A percentile compares a stretch with the other conserved stretches of the same genome.
These are phyloP conservation scores for Blennius ocellaris DNA, from an alignment of 2,113 vertebrate species.

Conservation along the genomic window DNA sequence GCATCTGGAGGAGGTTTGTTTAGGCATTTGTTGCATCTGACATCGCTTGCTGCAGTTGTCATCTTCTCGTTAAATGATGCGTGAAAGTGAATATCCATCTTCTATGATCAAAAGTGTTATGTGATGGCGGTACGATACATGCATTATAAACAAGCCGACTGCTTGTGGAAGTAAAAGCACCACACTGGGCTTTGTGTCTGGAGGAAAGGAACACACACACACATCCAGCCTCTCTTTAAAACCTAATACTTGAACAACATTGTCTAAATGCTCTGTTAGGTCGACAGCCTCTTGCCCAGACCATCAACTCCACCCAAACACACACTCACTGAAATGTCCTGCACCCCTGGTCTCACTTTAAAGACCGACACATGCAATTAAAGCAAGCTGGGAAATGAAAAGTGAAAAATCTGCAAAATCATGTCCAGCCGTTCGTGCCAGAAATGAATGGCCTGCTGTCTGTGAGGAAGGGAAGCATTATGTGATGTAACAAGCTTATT, in stretches of 20 bases:
- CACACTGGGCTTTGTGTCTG: constrained; percentile 16
- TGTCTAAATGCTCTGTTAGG: constrained; percentile 25
- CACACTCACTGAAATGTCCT: constrained; percentile 9
- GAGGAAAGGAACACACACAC: neutral
- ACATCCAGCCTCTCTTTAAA: constrained; percentile 21
- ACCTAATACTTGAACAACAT: neutral
- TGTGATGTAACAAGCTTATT: constrained; percentile 71
- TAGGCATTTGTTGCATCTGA: constrained; percentile 65
- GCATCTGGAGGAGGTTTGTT: constrained; percentile 62
- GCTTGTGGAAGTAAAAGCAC: constrained; percentile 42
- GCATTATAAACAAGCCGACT: constrained; percentile 68
- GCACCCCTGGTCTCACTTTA: constrained; percentile 10
- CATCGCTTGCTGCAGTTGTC: constrained; percentile 56
- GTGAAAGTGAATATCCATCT: constrained; percentile 81
- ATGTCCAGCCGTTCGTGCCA: constrained; percentile 48
- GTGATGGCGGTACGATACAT: constrained; percentile 61
- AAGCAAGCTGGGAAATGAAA: constrained; percentile 30
- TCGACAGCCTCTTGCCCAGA: constrained; percentile 18
- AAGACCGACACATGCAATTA: constrained; percentile 25
- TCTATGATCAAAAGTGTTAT: constrained; percentile 71
- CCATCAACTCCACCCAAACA: constrained; percentile 7
- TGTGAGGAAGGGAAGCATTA: constrained; percentile 40
- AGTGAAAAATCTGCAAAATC: constrained; percentile 37
- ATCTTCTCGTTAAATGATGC: constrained; percentile 79
- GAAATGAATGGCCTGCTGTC: constrained; percentile 58